These are phyloP conservation scores for Tragelaphus strepsiceros DNA, from an alignment of 2,113 vertebrate species.

Conservation along the genomic window DNA sequence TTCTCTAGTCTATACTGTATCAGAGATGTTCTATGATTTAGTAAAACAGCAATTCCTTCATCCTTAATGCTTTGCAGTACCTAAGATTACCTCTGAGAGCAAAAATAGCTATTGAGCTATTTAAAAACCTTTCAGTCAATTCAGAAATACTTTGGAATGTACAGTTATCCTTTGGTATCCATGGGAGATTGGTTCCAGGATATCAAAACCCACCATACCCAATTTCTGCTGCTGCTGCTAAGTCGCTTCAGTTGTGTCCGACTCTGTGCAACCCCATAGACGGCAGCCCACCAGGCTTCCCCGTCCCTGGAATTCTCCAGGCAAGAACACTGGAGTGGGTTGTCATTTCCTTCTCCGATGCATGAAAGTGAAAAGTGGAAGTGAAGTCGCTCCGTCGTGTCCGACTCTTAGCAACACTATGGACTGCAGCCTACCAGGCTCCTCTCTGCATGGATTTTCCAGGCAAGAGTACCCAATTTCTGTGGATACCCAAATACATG, in stretches of 20 bases:
- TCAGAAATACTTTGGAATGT: neutral
- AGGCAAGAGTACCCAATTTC: neutral
- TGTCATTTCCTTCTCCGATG: too few relatives aligned
- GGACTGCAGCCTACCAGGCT: too few relatives aligned
- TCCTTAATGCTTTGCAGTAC: neutral
- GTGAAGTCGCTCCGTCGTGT: too few relatives aligned
- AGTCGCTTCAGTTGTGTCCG: too few relatives aligned
- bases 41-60: neutral
- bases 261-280: too few relatives aligned
- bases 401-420: too few relatives aligned
- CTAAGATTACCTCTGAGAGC: neutral
- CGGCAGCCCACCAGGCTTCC: too few relatives aligned
- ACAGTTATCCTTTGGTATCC: neutral
- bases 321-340: too few relatives aligned
- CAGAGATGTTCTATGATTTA: neutral
- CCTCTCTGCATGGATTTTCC: too few relatives aligned
- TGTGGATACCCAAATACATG: neutral
- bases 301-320: too few relatives aligned
- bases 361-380: too few relatives aligned
- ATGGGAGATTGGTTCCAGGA: neutral
- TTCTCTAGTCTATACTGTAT: neutral
- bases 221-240: neutral
- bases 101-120: neutral
- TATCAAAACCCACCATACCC: neutral
- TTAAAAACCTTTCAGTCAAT: neutral